Percentiles rank a stretch among this genome's conserved stretches.
Conservation (phyloP, 2,113 vertebrate genomes). For the Eptesicus fuscus region DNA sequence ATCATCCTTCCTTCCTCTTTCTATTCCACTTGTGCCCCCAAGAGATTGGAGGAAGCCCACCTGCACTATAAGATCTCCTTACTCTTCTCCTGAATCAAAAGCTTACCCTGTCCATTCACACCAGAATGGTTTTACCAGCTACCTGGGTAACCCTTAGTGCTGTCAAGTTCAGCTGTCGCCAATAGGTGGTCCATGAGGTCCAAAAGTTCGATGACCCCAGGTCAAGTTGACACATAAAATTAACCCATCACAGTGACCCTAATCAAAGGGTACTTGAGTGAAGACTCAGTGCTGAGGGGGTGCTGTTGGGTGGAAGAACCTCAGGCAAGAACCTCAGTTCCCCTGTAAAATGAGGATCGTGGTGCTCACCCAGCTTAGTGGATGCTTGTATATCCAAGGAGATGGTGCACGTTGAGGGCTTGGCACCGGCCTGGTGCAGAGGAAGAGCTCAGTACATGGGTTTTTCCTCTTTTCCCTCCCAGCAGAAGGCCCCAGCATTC, state of each 20-base stretch:
- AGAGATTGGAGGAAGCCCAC: fast-evolving
- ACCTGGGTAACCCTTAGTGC: background rate
- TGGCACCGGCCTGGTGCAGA: background rate
- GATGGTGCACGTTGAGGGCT: too few species aligned
- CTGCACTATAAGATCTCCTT: background rate
- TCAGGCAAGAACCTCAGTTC: background rate
- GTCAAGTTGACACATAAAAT: background rate
- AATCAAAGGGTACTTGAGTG: fast-evolving
- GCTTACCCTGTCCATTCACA: background rate
- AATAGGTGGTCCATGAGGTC: too few species aligned
- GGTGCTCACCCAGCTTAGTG: background rate
- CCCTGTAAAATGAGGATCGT: background rate
- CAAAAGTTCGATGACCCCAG: too few species aligned
- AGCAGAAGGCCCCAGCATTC: background rate
- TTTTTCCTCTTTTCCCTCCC: background rate
- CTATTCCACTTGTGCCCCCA: background rate
- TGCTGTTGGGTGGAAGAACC: background rate
- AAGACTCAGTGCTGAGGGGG: background rate
- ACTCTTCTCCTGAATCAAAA: background rate
- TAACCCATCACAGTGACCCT: background rate
- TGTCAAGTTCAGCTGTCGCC: too few species aligned
- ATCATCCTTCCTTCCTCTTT: background rate
- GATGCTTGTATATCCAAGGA: background rate
- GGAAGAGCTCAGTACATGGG: background rate
- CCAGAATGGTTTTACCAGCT: background rate